Percentiles rank a stretch among this genome's conserved stretches.
Conservation (phyloP, 2,113 vertebrate genomes). For the Pachyramphus minor region DNA sequence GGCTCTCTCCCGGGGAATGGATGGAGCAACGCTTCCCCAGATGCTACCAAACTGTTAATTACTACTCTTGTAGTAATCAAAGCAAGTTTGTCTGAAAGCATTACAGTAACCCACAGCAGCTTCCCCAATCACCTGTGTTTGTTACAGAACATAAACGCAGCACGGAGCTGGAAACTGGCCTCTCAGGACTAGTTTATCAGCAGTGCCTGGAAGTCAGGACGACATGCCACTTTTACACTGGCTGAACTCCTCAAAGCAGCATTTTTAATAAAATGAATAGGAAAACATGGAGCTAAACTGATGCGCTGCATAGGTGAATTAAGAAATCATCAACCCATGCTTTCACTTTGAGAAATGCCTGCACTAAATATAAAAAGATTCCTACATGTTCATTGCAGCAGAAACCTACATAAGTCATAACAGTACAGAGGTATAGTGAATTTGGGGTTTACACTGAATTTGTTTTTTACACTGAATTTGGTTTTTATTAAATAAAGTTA, state of each 20-base stretch:
- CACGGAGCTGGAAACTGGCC: not conserved
- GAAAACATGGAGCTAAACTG: not conserved
- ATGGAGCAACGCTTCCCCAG: not conserved
- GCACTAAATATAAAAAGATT: not conserved
- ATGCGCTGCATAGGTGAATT: accelerated
- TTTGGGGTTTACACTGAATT: not conserved
- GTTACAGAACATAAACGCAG: not conserved
- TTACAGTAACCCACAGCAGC: not conserved
- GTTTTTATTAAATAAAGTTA: not conserved
- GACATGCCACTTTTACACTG: not conserved
- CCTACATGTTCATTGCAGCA: not conserved
- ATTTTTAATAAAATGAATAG: not conserved
- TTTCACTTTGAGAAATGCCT: not conserved
- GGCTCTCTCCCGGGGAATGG: not conserved
- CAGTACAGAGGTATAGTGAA: not conserved
- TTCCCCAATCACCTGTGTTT: not conserved
- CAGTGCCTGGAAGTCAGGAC: not conserved
- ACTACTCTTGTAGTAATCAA: not conserved
- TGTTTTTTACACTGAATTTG: not conserved
- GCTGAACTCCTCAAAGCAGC: not conserved
- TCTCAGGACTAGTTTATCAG: not conserved
- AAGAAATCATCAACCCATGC: not conserved
- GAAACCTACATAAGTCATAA: not conserved
- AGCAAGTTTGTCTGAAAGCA: not conserved
- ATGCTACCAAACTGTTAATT: not conserved